Conservation (phyloP, 2,888 invertebrate genomes). For the Troides helena region DNA sequence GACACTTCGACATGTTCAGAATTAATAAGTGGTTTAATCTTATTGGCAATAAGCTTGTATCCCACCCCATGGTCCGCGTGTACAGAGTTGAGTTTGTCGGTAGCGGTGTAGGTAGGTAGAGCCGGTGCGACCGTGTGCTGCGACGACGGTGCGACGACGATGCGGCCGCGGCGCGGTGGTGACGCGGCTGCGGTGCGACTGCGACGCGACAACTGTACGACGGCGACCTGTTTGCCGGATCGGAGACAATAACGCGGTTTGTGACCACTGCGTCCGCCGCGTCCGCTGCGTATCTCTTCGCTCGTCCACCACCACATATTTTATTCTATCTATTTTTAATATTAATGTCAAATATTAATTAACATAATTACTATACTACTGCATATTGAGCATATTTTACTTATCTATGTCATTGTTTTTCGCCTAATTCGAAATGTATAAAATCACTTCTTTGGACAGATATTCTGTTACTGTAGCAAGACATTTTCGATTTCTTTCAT, state of each 20-base stretch:
- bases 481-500: slow-evolving; percentile 74
- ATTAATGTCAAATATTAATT: slow-evolving; percentile 80
- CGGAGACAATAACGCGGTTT: slow-evolving; percentile 59
- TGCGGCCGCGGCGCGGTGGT: slow-evolving; percentile 10
- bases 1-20: slow-evolving; percentile 41
- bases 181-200: slow-evolving; percentile 29
- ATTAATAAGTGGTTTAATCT: slow-evolving; percentile 43
- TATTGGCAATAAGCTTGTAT: slow-evolving; percentile 48
- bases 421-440: slow-evolving; percentile 80
- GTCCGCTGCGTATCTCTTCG: slow-evolving; percentile 67
- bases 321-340: slow-evolving; percentile 80
- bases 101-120: slow-evolving; percentile 39
- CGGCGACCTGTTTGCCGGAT: slow-evolving; percentile 31
- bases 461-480: slow-evolving; percentile 74
- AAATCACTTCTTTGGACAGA: slow-evolving; percentile 75
- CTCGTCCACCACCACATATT: slow-evolving; percentile 78
- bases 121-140: slow-evolving; percentile 38
- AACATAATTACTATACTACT: slow-evolving; percentile 78
- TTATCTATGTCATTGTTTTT: slow-evolving; percentile 78
- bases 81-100: slow-evolving; percentile 42
- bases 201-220: slow-evolving; percentile 29
- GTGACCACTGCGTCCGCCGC: slow-evolving; percentile 46
- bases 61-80: slow-evolving; percentile 42
- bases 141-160: slow-evolving; percentile 28
- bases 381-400: slow-evolving; percentile 77